A percentile compares a stretch with the other conserved stretches of the same genome.
These are phyloP conservation scores for Hydrocynus forskahlii DNA, from an alignment of 2,797 vertebrate genomes.

Conservation along the genomic window DNA sequence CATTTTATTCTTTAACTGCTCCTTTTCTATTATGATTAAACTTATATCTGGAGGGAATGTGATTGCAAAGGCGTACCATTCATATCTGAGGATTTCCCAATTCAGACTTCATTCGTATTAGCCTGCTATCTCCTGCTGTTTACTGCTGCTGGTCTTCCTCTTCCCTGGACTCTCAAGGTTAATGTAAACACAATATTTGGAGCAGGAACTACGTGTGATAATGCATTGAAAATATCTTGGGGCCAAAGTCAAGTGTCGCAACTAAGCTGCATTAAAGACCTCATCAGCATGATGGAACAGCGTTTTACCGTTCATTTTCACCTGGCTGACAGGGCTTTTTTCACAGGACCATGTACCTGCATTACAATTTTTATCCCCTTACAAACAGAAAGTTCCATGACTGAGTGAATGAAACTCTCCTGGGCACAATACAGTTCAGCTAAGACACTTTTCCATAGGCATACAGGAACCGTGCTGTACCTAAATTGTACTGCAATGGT, in stretches of 20 bases:
- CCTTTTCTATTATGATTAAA: neutral
- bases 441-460: too few relatives aligned
- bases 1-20: constrained; percentile 1
- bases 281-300: constrained; percentile 72
- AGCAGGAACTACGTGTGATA: constrained; percentile 70
- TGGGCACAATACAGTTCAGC: too few relatives aligned
- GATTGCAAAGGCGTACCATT: constrained; percentile 26
- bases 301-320: constrained; percentile 69
- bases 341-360: neutral
- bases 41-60: constrained; percentile 12
- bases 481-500: too few relatives aligned
- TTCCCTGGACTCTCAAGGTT: constrained; percentile 67
- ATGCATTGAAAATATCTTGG: constrained; percentile 66
- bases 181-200: constrained; percentile 69
- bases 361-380: neutral
- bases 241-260: constrained; percentile 58
- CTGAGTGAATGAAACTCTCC: neutral
- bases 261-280: constrained; percentile 42
- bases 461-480: too few relatives aligned
- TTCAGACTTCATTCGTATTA: constrained; percentile 19
- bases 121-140: constrained; percentile 21
- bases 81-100: constrained; percentile 39
- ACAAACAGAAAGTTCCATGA: neutral
- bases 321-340: constrained; percentile 6
- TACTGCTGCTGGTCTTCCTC: constrained; percentile 30